These are phyloP conservation scores for Drosophila kokeensis DNA, from an alignment of 2,888 invertebrate genomes.

Conservation along the genomic window DNA sequence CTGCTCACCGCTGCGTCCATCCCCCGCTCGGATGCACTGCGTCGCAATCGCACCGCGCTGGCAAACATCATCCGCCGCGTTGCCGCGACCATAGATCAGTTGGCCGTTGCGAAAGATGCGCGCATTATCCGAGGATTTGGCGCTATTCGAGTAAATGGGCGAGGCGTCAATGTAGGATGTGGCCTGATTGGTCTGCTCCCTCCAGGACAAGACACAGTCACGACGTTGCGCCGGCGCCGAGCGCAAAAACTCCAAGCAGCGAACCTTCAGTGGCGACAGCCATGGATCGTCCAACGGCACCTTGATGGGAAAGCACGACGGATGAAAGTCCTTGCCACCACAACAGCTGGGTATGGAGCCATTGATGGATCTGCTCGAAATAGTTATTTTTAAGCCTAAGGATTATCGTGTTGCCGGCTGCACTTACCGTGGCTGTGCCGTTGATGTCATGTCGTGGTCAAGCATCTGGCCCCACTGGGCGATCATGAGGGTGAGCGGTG, in stretches of 20 bases:
- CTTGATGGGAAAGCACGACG: constrained; percentile 93
- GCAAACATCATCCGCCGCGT: constrained; percentile 89
- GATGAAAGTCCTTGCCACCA: constrained; percentile 88
- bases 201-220: constrained; percentile 92
- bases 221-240: constrained; percentile 92
- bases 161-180: constrained; percentile 94
- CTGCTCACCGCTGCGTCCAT: constrained; percentile 92
- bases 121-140: constrained; percentile 90
- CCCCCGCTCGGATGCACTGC: constrained; percentile 92
- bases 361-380: constrained; percentile 87
- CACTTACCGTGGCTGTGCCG: constrained; percentile 88
- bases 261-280: constrained; percentile 89
- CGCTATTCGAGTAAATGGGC: constrained; percentile 92
- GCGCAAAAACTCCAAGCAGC: constrained; percentile 93
- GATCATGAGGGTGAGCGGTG: constrained; percentile 90
- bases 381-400: background rate
- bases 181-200: constrained; percentile 94
- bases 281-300: constrained; percentile 91
- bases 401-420: background rate
- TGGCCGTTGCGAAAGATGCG: constrained; percentile 90
- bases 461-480: constrained; percentile 97
- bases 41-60: constrained; percentile 90
- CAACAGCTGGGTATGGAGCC: constrained; percentile 93
- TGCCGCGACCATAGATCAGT: constrained; percentile 89
- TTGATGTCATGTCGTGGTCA: constrained; percentile 94